Conservation (phyloP, 2,113 vertebrate genomes). For the Australoheros scitulus region DNA sequence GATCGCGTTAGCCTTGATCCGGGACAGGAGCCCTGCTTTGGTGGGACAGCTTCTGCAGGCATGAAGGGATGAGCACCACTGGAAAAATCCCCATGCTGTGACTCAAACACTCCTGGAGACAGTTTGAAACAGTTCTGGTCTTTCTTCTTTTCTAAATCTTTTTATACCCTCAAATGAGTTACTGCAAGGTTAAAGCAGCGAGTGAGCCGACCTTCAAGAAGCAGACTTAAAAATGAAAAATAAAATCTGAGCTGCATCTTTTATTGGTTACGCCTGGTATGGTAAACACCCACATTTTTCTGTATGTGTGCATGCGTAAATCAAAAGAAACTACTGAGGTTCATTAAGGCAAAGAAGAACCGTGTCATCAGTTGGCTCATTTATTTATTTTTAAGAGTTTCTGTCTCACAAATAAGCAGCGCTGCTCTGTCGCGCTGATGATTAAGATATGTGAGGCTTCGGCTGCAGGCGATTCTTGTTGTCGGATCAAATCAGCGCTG, state of each 20-base stretch:
- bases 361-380: neutral
- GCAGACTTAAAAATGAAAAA: neutral
- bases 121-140: neutral
- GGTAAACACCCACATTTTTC: neutral
- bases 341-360: neutral
- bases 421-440: neutral
- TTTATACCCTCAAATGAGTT: neutral
- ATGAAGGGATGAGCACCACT: conserved; percentile 44
- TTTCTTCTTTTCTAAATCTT: neutral
- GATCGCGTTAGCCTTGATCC: conserved; percentile 71
- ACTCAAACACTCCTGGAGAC: neutral
- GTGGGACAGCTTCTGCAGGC: conserved; percentile 78
- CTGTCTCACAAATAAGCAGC: neutral
- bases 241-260: neutral
- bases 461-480: neutral
- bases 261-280: neutral
- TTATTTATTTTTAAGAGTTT: neutral
- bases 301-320: neutral
- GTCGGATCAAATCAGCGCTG: neutral
- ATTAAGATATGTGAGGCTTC: neutral
- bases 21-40: conserved; percentile 71
- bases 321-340: fast-evolving
- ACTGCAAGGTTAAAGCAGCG: neutral
- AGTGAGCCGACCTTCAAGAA: neutral
- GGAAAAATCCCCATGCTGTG: neutral